Base-by-base conservation (phyloP, 1,140 invertebrate genomes). In the Holcopasites calliopsidis region DNA sequence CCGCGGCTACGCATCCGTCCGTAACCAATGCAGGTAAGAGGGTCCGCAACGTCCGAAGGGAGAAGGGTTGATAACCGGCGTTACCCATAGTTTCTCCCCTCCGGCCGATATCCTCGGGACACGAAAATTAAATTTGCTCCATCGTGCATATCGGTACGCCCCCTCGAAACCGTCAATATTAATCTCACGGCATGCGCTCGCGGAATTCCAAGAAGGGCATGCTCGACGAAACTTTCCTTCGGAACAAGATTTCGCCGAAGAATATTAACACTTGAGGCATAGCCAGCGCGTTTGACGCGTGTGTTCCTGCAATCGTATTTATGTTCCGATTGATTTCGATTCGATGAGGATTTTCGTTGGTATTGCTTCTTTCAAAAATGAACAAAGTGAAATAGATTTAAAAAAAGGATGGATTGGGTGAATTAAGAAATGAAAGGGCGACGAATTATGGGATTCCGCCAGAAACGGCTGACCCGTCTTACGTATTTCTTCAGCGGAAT, bases 111-210 rank as follows among this genome's bases (percentile, higher is more conserved):
- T 77, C 72, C 54, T 23, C 55, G 66, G 60, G 68, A 85, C 64
- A 75, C 70, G 79, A 85, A 85, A 85, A 86, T 86, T 85, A 85
- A 85, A 86, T 86, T 85, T 85, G 80, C 72, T 75, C 76, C 76
- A 71, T 65, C 62, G 54, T 74, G 80, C 76, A 78, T 84, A 85
- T 85, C 83, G 78, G 60, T 83, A 31, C 61, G 69, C 72, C 55
- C n/a, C n/a, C 44, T 61, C 79, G 79, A 75, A 83, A 65, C 76
- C 79, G 85, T 86, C 85, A 85, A 86, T 86, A 86, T 86, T 86
- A 86, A 86, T 86, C 82, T 86, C 69, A 68, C 75, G 66, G 72
- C 65, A 77, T 77, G 78, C 79, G 70, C 58, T 66, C 73, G 66
- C 47, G 52, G 77, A 84, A 86, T 86, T 52, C 60, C 58, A 60